Base-by-base conservation (phyloP, 2,797 vertebrate genomes). In the Spondyliosoma cantharus region DNA sequence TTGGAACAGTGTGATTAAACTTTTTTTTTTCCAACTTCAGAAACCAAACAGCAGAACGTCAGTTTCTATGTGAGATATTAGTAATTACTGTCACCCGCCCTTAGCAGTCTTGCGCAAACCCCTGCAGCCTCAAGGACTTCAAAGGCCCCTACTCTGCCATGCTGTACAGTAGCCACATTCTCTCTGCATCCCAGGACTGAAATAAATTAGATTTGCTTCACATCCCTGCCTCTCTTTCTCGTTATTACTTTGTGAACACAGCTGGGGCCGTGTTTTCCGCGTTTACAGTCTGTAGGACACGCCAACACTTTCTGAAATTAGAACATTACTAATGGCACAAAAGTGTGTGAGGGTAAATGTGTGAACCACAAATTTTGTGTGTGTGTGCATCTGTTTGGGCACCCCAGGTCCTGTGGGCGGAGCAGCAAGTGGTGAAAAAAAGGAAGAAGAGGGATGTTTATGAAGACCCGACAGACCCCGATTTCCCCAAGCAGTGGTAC, bases 401-500 rank as follows among this genome's bases (percentile, higher is more conserved):
- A 43, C 54, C 78, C 2, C 88, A 99, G 97, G 97, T 99, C 46
- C 88, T 92, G 78, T 98, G 97, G 97, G 91, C 96, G 56, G 96
- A 98, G 88, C 97, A 99, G 93, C 97, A 98, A 90, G 95, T 98
- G 86, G 94, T 95, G 17, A 98, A 95, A 86, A 95, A 78, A 69
- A 95, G 97, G 87, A 93, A 82, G 82, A 97, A 96, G 86, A 91
- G 97, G 77, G 97, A 99, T 37, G 7, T 96, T 75, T 96, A 95
- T 90, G 94, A 94, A 86, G 96, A 97, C 80, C 97, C 96, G 52
- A 95, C 96, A 0, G 97, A 99, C 91, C 97, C 98, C 0, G 97
- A 97, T 89, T 97, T 97, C 82, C 89, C 95, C 0, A 96, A 97
- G 94, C 98, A 99, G 94, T 99, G 98, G 98, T 99, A 99, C 88